Percentiles rank a stretch among this genome's conserved stretches.
Conservation (phyloP, 2,888 invertebrate species). For the Aromia moschata region DNA sequence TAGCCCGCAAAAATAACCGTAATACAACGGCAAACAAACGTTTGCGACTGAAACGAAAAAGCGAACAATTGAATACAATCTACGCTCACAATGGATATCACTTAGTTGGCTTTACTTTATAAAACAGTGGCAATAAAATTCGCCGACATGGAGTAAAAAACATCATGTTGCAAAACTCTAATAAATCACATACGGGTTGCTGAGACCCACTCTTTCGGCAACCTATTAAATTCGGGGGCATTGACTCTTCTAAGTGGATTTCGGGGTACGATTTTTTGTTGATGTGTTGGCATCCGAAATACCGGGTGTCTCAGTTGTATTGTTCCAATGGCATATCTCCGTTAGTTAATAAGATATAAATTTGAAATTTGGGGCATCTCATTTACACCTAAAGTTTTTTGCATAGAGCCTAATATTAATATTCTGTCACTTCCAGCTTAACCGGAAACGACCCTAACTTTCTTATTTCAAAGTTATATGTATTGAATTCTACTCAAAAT, state of each 20-base stretch:
- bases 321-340: too few relatives aligned
- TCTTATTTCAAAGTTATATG: too few relatives aligned
- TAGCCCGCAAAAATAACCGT: not conserved
- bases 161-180: constrained; percentile 40
- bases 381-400: too few relatives aligned
- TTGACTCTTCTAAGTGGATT: constrained; percentile 44
- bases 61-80: constrained; percentile 18
- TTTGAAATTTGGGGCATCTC: too few relatives aligned
- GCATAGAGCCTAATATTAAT: too few relatives aligned
- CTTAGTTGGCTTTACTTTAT: constrained; percentile 26
- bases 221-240: constrained; percentile 42
- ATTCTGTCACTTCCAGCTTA: too few relatives aligned
- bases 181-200: constrained; percentile 40
- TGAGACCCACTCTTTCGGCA: constrained; percentile 40
- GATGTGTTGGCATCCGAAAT: constrained; percentile 23
- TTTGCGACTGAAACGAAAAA: constrained; percentile 2
- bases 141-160: constrained; percentile 44
- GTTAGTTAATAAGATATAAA: too few relatives aligned
- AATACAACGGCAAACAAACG: constrained; percentile 3
- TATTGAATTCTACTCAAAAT: too few relatives aligned
- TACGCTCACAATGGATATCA: constrained; percentile 19
- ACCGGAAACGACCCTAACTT: too few relatives aligned
- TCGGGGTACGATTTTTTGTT: constrained; percentile 36
- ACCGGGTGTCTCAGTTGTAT: too few relatives aligned
- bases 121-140: constrained; percentile 46